Evolutionary conservation across 2,888 invertebrate species (phyloP), one percentile per base, ranked within the genome.

Genomic region (Dryococelus australis): DNA sequence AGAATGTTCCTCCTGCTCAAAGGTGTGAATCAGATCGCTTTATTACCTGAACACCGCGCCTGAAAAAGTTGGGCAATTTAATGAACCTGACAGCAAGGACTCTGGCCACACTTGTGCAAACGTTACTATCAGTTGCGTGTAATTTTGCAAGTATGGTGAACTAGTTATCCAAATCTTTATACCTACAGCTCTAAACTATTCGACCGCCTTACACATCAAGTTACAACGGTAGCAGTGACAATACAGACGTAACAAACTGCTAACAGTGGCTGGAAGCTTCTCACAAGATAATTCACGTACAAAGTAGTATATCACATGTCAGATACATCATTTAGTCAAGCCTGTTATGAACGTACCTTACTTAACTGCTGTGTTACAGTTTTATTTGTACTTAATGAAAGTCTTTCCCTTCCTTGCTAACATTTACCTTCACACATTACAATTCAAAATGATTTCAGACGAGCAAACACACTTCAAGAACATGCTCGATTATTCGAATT

Each of bases 361-460:
- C n/a, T 65, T n/a, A n/a, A 65, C 65, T 65, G 65, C 65, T 65
- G 65, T n/a, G 65, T 24, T 65, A 65, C 65, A 65, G 65, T 65
- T 65, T 8, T 65, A n/a, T 65, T 65, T 65, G 65, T 65, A 65
- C 65, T 65, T 65, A 16, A n/a, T 65, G 20, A 65, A 65, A n/a
- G 20, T n/a, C 65, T n/a, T 65, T n/a, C 20, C 65, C n/a, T 65
- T n/a, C 65, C 65, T 65, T n/a, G n/a, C 20, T n/a, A 65, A 24
- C 65, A n/a, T 65, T 65, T 24, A n/a, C 65, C 65, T 20, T n/a
- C 6, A 65, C 13, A 65, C 65, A 65, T 65, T 16, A 16, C 16
- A 8, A 65, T 24, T 24, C 65, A n/a, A 65, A 35, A 65, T n/a
- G 2, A 6, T 47, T 47, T 16, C 47, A 47, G 47, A 47, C 47